Percentiles rank a stretch among this genome's conserved stretches.
phyloP scores from a whole-genome alignment of 2,797 vertebrate species.

The Hyperoplus immaculatus region DNA sequence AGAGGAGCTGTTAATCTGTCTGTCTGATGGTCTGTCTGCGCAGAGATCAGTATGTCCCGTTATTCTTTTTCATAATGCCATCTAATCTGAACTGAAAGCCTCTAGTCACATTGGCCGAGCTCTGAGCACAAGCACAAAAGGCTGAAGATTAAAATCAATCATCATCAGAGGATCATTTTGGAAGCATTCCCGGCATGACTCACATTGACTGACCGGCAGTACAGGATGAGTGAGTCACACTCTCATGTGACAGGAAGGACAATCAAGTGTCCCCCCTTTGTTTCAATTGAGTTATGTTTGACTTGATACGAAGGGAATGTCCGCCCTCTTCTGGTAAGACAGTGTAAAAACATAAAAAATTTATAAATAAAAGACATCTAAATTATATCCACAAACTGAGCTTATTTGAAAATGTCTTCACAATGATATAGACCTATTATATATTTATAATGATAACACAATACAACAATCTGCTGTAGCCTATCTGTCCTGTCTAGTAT shows the following conservation, averaged over 20 bases:
- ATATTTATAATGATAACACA: no score
- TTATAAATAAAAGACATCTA: no score
- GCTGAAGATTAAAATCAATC: constrained; percentile 12
- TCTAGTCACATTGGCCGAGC: background rate
- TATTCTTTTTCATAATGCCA: constrained; percentile 56
- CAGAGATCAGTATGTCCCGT: constrained; percentile 30
- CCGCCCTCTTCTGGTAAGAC: constrained; percentile 41
- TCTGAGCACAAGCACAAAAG: no score
- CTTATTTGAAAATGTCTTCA: no score
- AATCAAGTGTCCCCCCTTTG: background rate
- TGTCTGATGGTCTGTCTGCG: constrained; percentile 25
- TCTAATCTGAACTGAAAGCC: constrained; percentile 56
- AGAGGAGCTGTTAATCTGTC: constrained; percentile 40
- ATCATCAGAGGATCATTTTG: background rate
- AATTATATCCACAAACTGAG: no score
- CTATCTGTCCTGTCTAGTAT: no score
- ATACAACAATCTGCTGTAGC: no score
- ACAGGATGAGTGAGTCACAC: constrained; percentile 50
- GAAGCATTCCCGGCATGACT: constrained; percentile 51
- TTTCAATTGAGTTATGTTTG: no score
- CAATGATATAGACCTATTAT: no score
- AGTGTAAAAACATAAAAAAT: background rate
- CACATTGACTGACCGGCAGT: constrained; percentile 32
- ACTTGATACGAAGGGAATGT: background rate
- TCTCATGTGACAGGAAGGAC: constrained; percentile 41